Conservation (phyloP, 2,797 vertebrate species). For the Cirrhinus mrigala region DNA sequence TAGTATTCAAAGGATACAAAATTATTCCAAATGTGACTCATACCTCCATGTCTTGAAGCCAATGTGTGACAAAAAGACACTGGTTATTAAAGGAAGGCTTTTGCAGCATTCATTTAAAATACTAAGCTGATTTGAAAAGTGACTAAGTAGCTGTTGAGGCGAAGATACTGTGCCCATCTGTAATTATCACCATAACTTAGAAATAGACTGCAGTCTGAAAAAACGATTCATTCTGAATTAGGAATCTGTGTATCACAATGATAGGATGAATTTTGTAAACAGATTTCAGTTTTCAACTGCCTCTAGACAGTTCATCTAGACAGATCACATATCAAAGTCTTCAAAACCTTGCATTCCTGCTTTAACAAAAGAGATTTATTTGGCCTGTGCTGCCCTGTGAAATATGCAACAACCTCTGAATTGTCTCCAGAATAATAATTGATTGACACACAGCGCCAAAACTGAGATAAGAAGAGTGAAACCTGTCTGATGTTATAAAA, state of each 20-base stretch:
- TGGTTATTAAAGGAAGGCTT: not conserved
- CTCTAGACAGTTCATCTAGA: constrained; percentile 1
- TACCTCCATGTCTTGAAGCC: not conserved
- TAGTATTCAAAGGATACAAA: not conserved
- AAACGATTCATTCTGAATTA: constrained; percentile 5
- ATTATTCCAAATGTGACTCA: not conserved
- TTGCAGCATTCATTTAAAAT: not conserved
- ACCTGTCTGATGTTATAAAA: constrained; percentile 18
- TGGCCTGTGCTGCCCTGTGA: constrained; percentile 16
- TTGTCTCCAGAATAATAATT: constrained; percentile 26
- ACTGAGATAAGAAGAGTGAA: constrained; percentile 26
- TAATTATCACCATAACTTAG: not conserved
- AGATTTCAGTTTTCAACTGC: constrained; percentile 19
- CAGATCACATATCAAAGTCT: constrained; percentile 40
- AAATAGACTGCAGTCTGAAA: constrained; percentile 9
- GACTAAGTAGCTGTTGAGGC: not conserved
- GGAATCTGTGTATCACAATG: constrained; percentile 4
- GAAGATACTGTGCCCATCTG: not conserved
- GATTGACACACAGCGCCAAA: not conserved
- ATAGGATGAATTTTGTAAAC: constrained; percentile 20
- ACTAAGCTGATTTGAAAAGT: not conserved
- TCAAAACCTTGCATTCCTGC: constrained; percentile 38
- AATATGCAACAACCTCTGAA: not conserved
- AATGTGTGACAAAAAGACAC: not conserved
- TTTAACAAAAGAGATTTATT: constrained; percentile 20